These are phyloP conservation scores for Zalophus californianus DNA, from an alignment of 2,797 vertebrate genomes.

Conservation along the genomic window DNA sequence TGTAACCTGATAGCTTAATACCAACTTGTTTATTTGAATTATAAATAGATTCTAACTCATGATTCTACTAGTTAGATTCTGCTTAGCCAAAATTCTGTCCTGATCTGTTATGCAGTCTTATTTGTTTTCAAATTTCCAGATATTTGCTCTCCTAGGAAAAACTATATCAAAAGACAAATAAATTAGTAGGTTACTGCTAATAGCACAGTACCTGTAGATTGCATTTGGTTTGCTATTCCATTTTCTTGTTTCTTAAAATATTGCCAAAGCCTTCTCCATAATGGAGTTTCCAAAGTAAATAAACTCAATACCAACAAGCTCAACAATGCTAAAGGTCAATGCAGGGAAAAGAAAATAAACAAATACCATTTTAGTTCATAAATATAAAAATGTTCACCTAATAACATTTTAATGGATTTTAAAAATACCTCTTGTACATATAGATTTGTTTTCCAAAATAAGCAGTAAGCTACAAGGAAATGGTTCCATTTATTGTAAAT, in stretches of 20 bases:
- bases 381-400: not conserved
- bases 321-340: conserved; percentile 47
- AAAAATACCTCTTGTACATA: not conserved
- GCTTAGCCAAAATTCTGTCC: not conserved
- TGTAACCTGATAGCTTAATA: not conserved
- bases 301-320: not conserved
- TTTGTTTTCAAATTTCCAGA: not conserved
- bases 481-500: conserved; percentile 27
- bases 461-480: not conserved
- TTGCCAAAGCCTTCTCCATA: conserved; percentile 3
- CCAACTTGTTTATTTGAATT: not conserved
- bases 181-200: not conserved
- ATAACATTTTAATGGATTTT: not conserved
- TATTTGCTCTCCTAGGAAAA: conserved; percentile 6
- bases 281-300: conserved; percentile 43
- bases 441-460: not conserved
- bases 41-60: not conserved
- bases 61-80: not conserved
- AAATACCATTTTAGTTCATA: conserved; percentile 3
- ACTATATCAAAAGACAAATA: not conserved
- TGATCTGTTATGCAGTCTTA: not conserved
- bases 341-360: not conserved
- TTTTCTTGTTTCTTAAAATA: conserved; percentile 3
- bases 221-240: not conserved
- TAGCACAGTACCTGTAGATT: not conserved